These are phyloP conservation scores for Alcedo atthis DNA, from an alignment of 2,797 vertebrate genomes.

Conservation along the genomic window DNA sequence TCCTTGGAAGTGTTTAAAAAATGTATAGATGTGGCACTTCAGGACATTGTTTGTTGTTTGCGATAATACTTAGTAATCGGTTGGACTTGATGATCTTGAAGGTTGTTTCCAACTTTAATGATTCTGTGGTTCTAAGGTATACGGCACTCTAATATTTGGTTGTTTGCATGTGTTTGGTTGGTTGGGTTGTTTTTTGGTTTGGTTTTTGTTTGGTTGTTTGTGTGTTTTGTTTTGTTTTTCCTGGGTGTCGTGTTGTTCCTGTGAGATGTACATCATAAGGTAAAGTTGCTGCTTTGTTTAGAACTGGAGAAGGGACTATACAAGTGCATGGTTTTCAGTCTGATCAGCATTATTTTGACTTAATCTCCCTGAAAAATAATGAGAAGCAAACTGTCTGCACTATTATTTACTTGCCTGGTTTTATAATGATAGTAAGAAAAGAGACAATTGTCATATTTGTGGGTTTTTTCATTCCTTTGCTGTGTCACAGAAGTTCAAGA, in stretches of 20 bases:
- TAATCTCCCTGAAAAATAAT: background rate
- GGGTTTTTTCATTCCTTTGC: background rate
- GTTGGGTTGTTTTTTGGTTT: too few species aligned
- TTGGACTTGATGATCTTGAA: too few species aligned
- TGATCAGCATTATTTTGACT: background rate
- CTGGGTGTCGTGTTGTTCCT: accelerated
- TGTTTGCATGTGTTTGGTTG: background rate
- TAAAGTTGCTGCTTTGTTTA: background rate
- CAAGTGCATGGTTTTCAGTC: background rate
- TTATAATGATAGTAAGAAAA: background rate
- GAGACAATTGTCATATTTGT: background rate
- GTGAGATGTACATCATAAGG: background rate
- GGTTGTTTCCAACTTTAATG: too few species aligned
- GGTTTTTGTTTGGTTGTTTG: background rate
- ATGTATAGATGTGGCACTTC: too few species aligned
- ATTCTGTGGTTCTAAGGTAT: background rate
- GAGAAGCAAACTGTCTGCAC: background rate
- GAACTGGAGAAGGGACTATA: background rate
- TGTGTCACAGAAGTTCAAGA: background rate
- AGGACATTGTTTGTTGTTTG: too few species aligned
- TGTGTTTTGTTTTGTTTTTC: background rate
- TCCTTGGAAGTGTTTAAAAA: too few species aligned
- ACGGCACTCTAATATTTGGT: background rate
- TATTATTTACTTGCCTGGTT: background rate
- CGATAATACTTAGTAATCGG: too few species aligned